These are phyloP conservation scores for Cheilinus undulatus DNA, from an alignment of 2,113 vertebrate genomes.

Conservation along the genomic window DNA sequence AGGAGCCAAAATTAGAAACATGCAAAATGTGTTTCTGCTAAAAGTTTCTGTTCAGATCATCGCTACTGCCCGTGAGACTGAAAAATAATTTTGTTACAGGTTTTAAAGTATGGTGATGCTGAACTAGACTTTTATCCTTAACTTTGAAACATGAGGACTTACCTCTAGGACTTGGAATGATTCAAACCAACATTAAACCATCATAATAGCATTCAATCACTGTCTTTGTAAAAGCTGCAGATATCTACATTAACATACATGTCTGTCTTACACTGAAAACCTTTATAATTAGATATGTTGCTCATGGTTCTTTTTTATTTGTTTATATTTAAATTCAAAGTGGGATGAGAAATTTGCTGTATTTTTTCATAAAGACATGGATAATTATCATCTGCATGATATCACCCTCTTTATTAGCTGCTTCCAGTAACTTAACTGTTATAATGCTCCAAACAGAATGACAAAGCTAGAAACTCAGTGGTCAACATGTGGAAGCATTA, in stretches of 20 bases:
- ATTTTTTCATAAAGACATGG: not conserved
- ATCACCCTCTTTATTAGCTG: not conserved
- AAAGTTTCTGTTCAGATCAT: not conserved
- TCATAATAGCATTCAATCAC: not conserved
- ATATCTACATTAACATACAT: not conserved
- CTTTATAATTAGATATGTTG: too few relatives aligned
- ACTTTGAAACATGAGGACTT: not conserved
- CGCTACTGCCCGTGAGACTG: not conserved
- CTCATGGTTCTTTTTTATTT: too few relatives aligned
- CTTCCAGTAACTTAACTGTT: not conserved
- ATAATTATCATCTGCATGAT: not conserved
- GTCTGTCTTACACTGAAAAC: not conserved
- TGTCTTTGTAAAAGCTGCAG: not conserved
- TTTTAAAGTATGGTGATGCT: not conserved
- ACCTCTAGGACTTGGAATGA: not conserved
- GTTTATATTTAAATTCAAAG: too few relatives aligned
- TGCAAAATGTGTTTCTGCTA: too few relatives aligned
- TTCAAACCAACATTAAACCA: not conserved
- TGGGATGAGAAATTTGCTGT: too few relatives aligned
- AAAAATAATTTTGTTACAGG: not conserved
- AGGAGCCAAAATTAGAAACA: not conserved
- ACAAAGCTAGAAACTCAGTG: not conserved
- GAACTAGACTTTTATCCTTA: not conserved
- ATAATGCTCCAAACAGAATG: not conserved
- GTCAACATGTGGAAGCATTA: not conserved